Conservation (phyloP, 2,113 vertebrate genomes). For the Mystacornis crossleyi region DNA sequence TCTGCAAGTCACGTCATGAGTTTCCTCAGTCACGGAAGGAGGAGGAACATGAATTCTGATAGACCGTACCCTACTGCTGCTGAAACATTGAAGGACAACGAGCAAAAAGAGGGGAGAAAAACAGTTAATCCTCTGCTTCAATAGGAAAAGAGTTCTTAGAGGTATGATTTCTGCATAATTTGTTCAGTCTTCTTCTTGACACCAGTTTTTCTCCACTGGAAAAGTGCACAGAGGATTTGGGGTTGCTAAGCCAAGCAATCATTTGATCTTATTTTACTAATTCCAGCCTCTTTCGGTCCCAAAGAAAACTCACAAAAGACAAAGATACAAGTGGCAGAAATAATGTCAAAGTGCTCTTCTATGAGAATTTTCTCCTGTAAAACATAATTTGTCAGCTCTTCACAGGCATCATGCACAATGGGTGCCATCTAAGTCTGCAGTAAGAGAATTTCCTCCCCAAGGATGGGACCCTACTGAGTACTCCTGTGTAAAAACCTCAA, state of each 20-base stretch:
- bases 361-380: background rate
- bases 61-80: background rate
- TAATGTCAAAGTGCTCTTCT: background rate
- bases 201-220: background rate
- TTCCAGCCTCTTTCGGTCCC: background rate
- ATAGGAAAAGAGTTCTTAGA: background rate
- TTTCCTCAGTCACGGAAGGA: background rate
- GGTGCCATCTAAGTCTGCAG: background rate
- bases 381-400: background rate
- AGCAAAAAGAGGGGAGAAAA: background rate
- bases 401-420: background rate
- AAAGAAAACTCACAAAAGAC: background rate
- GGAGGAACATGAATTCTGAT: rapidly evolving
- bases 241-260: background rate
- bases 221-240: background rate
- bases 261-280: background rate
- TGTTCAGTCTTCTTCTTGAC: background rate
- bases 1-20: background rate
- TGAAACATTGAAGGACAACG: background rate
- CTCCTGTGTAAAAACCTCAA: background rate
- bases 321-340: background rate
- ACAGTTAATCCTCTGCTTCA: background rate
- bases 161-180: background rate
- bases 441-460: background rate
- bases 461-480: background rate